These are phyloP conservation scores for Thrips palmi DNA, from an alignment of 1,140 invertebrate species.

Conservation along the genomic window DNA sequence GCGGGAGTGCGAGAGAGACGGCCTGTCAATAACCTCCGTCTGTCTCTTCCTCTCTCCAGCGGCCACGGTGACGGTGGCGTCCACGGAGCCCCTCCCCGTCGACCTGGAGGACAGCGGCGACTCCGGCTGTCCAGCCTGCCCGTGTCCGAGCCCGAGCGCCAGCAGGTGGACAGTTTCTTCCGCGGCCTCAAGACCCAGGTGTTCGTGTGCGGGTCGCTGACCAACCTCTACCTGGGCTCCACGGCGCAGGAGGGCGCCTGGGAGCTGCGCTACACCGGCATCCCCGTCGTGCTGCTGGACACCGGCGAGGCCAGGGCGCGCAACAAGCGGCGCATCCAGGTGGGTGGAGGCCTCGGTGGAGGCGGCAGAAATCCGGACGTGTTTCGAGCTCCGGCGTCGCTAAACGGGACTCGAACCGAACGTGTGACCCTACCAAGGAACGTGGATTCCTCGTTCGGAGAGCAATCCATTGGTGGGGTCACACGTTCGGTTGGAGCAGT, in stretches of 20 bases:
- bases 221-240: slow-evolving; percentile 51
- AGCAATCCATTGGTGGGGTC: too few relatives aligned
- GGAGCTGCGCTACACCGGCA: slow-evolving; percentile 59
- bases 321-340: slow-evolving; percentile 46
- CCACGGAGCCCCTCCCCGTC: slow-evolving; percentile 8
- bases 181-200: slow-evolving; percentile 59
- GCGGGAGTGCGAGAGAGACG: too few relatives aligned
- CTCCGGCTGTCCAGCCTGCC: slow-evolving; percentile 12
- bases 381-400: too few relatives aligned
- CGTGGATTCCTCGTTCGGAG: too few relatives aligned
- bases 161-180: slow-evolving; percentile 63
- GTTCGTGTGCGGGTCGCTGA: slow-evolving; percentile 57
- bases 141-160: slow-evolving; percentile 46
- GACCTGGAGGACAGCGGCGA: slow-evolving; percentile 11
- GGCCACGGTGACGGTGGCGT: too few relatives aligned
- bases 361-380: too few relatives aligned
- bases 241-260: slow-evolving; percentile 35
- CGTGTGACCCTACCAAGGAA: too few relatives aligned
- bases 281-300: slow-evolving; percentile 63
- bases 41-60: too few relatives aligned
- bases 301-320: slow-evolving; percentile 50
- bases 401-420: too few relatives aligned
- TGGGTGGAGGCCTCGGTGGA: too few relatives aligned
- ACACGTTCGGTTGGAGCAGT: too few relatives aligned
- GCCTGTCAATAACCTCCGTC: too few relatives aligned